Percentiles rank a stretch among this genome's conserved stretches.
Conservation (phyloP, 2,888 invertebrate genomes). For the Mythimna lalbum region DNA sequence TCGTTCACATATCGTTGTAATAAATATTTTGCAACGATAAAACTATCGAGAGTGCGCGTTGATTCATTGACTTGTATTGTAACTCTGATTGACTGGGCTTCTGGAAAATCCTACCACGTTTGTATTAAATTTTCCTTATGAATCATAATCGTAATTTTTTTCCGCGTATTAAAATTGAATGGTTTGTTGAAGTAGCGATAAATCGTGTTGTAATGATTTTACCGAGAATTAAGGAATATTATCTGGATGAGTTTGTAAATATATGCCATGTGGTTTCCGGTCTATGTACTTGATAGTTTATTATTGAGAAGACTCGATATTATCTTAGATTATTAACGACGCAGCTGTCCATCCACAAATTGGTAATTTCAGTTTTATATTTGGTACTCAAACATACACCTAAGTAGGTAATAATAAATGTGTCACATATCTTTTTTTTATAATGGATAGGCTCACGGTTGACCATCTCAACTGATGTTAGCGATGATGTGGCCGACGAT, state of each 20-base stretch:
- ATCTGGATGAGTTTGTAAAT: conserved; percentile 19
- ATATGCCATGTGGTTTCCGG: conserved; percentile 4
- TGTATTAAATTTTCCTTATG: conserved; percentile 38
- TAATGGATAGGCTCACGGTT: too few relatives aligned
- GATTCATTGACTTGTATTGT: conserved; percentile 55
- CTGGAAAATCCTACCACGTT: conserved; percentile 34
- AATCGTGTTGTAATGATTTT: conserved; percentile 15
- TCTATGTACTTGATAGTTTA: background rate
- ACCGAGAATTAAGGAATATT: conserved; percentile 30
- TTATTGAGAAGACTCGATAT: background rate
- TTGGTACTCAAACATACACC: background rate
- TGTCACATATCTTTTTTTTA: background rate
- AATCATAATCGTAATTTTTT: conserved; percentile 36
- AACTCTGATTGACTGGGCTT: conserved; percentile 43
- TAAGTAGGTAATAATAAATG: background rate
- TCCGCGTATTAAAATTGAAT: conserved; percentile 15
- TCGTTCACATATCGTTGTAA: conserved; percentile 51
- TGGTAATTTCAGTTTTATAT: background rate
- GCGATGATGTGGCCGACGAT: too few relatives aligned
- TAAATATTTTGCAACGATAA: conserved; percentile 59
- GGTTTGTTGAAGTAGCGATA: conserved; percentile 5
- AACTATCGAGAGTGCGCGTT: conserved; percentile 48
- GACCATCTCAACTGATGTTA: too few relatives aligned
- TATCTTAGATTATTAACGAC: background rate
- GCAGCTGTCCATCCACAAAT: background rate